phyloP scores from a whole-genome alignment of 2,888 invertebrate genomes.

The Serripes groenlandicus region DNA sequence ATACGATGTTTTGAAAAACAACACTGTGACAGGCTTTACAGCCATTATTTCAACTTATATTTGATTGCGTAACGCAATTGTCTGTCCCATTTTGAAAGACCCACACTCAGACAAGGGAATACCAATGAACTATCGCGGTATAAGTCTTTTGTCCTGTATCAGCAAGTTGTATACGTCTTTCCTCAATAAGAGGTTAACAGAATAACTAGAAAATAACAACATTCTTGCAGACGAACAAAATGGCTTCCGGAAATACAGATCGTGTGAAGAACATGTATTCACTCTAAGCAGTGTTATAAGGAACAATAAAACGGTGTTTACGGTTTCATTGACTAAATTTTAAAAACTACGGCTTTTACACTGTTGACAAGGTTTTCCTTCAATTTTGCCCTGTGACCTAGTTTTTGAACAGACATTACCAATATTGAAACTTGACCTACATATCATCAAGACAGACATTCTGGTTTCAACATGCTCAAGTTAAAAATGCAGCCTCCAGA shows the following conservation, averaged over 20 bases:
- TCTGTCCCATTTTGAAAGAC: conserved; percentile 28
- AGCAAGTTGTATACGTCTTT: conserved; percentile 53
- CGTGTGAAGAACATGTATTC: conserved; percentile 55
- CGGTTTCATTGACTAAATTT: no score
- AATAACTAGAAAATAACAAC: no score
- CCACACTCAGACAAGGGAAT: conserved; percentile 2
- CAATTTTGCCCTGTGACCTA: no score
- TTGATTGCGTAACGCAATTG: conserved; percentile 36
- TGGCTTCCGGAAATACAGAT: conserved; percentile 38
- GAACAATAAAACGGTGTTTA: conserved; percentile 18
- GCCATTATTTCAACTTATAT: conserved; percentile 38
- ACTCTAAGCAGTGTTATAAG: conserved; percentile 32
- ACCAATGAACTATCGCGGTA: conserved; percentile 24
- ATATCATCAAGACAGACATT: no score
- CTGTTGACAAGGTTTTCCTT: no score
- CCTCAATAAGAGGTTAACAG: no score
- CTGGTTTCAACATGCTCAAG: no score
- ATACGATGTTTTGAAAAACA: conserved; percentile 25
- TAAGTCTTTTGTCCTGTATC: conserved; percentile 40
- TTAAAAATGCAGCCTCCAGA: no score
- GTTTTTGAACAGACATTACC: no score
- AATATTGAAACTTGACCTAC: no score
- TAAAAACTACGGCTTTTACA: no score
- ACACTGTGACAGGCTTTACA: conserved; percentile 22
- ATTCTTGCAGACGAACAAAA: conserved; percentile 53